Base-by-base conservation (phyloP, 2,797 vertebrate genomes). In the Acropternis orthonyx region DNA sequence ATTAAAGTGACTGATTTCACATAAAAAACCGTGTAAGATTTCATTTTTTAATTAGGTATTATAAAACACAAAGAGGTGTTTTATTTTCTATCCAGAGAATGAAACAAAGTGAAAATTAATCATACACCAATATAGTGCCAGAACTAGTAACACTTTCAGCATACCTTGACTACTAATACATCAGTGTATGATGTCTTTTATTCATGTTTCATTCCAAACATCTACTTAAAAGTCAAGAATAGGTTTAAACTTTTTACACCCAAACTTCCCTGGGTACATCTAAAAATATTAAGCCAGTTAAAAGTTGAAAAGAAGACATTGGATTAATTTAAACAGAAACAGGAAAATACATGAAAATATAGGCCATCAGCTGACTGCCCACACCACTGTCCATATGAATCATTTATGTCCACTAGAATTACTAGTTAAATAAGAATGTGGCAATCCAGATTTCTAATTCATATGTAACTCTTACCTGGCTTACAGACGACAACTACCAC, bases 1-100 rank as follows among this genome's bases (percentile, higher is more conserved):
- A 97, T 97, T 98, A 98, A 96, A 97, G 79, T 84, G 96, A 97
- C 61, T 96, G 96, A 97, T 97, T 97, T 97, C 72, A 90, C 72
- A 63, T 83, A 96, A 97, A 96, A 97, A 95, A 94, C 69, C 62
- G 72, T 92, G 88, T 72, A 96, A 92, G 54, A 80, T 89, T 94
- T 94, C 76, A 91, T 75, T 95, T 96, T 97, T 97, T 97, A 98
- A 98, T 97, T 96, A 97, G 62, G 63, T 89, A 93, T 37, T 52
- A 95, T 96, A 89, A 96, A 97, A 96, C 71, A 85, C 80, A 69
- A 96, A 85, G 92, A 94, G 36, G 43, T 89, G 28, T 96, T 97
- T 97, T 96, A 91, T 92, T 96, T 96, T 94, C 80, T 79, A 96
- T 63, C 14, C 59, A 67, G 89, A 91, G 59, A 95, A 88, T 32